phyloP scores from a whole-genome alignment of 2,797 vertebrate species.

The Betta splendens region DNA sequence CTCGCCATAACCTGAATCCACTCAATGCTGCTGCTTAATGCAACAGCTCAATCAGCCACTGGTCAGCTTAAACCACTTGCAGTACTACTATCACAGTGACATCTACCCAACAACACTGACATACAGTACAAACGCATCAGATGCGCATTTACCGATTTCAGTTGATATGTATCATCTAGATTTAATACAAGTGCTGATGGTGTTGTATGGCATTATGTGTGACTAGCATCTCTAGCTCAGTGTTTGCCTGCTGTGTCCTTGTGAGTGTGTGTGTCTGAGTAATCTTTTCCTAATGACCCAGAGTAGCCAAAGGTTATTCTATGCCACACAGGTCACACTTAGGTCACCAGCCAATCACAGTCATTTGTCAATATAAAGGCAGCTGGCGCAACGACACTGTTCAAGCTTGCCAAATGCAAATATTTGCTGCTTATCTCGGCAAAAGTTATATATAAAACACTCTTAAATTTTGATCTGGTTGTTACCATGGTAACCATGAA shows the following conservation, averaged over 20 bases:
- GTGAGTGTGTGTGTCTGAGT: conserved; percentile 24
- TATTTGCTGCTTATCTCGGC: too few relatives aligned
- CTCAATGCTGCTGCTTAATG: background rate
- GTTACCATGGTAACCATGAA: background rate
- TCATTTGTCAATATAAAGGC: conserved; percentile 1
- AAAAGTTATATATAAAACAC: too few relatives aligned
- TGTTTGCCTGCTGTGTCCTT: too few relatives aligned
- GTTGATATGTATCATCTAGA: background rate
- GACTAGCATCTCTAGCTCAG: too few relatives aligned
- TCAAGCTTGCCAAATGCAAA: too few relatives aligned
- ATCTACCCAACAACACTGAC: background rate
- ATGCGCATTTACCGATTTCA: background rate
- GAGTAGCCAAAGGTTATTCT: conserved; percentile 63
- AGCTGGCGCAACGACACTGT: background rate
- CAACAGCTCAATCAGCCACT: conserved; percentile 5
- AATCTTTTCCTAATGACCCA: conserved; percentile 62
- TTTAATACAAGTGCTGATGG: background rate
- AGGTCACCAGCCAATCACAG: conserved; percentile 34
- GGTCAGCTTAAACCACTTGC: conserved; percentile 2
- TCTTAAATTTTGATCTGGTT: too few relatives aligned
- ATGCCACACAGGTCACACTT: conserved; percentile 45
- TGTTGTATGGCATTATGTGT: conserved; percentile 10
- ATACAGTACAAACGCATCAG: conserved; percentile 2
- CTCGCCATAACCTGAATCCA: conserved; percentile 22
- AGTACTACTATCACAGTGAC: background rate